Evolutionary conservation across 1,140 invertebrate genomes (phyloP).

Genomic region (Drosophila tropicalis): DNA sequence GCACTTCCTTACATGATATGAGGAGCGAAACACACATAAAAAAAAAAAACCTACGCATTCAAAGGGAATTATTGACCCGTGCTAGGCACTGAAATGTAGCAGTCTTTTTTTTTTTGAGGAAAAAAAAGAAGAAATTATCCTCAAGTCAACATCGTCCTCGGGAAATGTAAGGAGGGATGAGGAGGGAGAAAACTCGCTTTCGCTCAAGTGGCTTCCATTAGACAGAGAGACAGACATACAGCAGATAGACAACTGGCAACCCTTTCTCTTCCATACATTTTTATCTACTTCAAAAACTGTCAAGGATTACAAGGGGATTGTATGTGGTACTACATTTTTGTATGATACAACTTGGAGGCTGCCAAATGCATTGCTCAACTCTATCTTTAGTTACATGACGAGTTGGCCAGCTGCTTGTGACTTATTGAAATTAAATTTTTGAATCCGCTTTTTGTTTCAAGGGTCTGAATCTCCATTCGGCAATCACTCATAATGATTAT

Average conservation of each 20-base stretch:
- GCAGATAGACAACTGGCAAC: slow-evolving; percentile 17
- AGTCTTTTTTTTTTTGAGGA: slow-evolving; percentile 7
- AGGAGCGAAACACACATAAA: slow-evolving; percentile 6
- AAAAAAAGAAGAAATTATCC: slow-evolving; percentile 33
- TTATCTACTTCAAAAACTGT: slow-evolving; percentile 21
- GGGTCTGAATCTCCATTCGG: slow-evolving; percentile 19
- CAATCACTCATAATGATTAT: slow-evolving; percentile 67
- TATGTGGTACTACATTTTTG: no score
- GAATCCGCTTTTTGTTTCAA: slow-evolving; percentile 36
- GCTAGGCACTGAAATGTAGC: slow-evolving; percentile 51
- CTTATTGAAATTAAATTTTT: slow-evolving; percentile 49
- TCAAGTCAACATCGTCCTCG: slow-evolving; percentile 57
- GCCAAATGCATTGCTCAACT: slow-evolving; percentile 11
- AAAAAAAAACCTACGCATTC: slow-evolving; percentile 40
- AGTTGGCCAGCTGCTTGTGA: slow-evolving; percentile 54
- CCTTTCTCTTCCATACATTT: slow-evolving; percentile 27
- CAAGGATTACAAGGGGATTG: slow-evolving; percentile 52
- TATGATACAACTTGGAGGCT: slow-evolving; percentile 11
- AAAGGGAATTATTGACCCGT: slow-evolving; percentile 51
- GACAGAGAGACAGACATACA: neutral
- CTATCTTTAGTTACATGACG: slow-evolving; percentile 53
- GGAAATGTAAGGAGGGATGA: neutral
- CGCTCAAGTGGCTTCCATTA: slow-evolving; percentile 44
- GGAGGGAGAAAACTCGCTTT: slow-evolving; percentile 15
- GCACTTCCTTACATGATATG: slow-evolving; percentile 27